Evolutionary conservation across 2,113 vertebrate species (phyloP), one percentile per base, ranked within the genome.

Genomic region (Acinonyx jubatus): DNA sequence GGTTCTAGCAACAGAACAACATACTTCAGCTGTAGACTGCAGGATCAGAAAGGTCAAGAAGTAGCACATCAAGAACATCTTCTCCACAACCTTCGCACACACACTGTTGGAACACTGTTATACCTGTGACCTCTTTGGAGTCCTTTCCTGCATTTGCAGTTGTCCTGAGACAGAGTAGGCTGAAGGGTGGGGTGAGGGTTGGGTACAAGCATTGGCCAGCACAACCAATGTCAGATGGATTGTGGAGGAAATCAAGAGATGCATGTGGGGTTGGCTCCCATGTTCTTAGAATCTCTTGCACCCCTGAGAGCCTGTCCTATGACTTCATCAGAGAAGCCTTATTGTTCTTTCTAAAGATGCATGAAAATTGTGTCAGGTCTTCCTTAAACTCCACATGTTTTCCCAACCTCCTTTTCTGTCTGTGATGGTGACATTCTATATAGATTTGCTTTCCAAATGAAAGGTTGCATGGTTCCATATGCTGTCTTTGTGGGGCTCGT

Each of bases 401-500:
- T 52, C 36, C 61, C 9, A 55, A 7, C n/a, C 33, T 52, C 8
- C 57, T 27, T 57, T 48, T 6, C 76, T 3, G 0, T 61, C 63
- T 23, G 0, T 50, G 16, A 50, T 7, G 10, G 50, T 61, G 38
- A 29, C 74, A 2, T 13, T 57, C 36, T 23, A 5, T 13, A n/a
- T 29, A 55, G 16, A 85, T 19, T 78, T 71, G 89, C 61, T 65
- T 84, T 85, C 63, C 79, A 41, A 65, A 0, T 16, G 89, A 79
- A 78, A 84, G 5, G 11, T 3, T 36, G 29, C 10, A 13, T 50
- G 14, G 23, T 74, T 57, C 48, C 31, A 3, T 48, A 2, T 48
- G 81, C 19, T 13, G 0, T 15, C 66, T 82, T n/a, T 3, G 14
- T 74, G n/a, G 38, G 31, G 21, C 66, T 86, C 13, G 5, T 13